Evolutionary conservation across 2,797 vertebrate genomes (phyloP).

Genomic region (Melanotaenia pygmaea): DNA sequence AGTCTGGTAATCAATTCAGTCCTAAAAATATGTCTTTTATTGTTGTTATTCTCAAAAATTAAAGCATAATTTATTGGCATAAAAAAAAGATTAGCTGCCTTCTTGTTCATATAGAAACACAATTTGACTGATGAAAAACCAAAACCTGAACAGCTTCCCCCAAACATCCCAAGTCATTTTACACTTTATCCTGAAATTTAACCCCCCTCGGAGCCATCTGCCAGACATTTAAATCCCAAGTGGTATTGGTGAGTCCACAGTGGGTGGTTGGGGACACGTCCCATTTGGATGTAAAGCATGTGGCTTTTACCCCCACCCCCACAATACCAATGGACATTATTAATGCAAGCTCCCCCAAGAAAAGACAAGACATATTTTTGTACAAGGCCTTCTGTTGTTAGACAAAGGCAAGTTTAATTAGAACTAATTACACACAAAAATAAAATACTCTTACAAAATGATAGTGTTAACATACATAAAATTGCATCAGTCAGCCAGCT

Average conservation of each 20-base stretch:
- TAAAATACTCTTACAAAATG: slow-evolving; percentile 90
- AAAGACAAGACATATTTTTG: slow-evolving; percentile 40
- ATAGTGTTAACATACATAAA: slow-evolving; percentile 88
- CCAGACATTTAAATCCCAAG: slow-evolving; percentile 31
- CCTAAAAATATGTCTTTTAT: no score
- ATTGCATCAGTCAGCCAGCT: slow-evolving; percentile 85
- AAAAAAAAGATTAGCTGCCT: background rate
- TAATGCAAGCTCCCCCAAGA: background rate
- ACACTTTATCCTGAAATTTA: background rate
- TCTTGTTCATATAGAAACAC: background rate
- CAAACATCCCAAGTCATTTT: background rate
- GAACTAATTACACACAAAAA: slow-evolving; percentile 93
- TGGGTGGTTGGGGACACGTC: slow-evolving; percentile 6
- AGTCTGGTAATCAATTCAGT: no score
- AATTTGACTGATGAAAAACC: background rate
- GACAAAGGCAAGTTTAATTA: slow-evolving; percentile 91
- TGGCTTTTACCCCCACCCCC: background rate
- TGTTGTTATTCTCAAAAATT: no score
- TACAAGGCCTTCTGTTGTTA: slow-evolving; percentile 77
- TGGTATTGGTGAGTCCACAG: background rate
- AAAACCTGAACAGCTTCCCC: background rate
- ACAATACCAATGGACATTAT: background rate
- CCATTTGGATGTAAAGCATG: slow-evolving; percentile 35
- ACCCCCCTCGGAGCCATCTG: slow-evolving; percentile 23
- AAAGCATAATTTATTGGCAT: no score